Percentiles rank a stretch among this genome's conserved stretches.
phyloP scores from a whole-genome alignment of 2,797 vertebrate species.

The Clarias fuscus region DNA sequence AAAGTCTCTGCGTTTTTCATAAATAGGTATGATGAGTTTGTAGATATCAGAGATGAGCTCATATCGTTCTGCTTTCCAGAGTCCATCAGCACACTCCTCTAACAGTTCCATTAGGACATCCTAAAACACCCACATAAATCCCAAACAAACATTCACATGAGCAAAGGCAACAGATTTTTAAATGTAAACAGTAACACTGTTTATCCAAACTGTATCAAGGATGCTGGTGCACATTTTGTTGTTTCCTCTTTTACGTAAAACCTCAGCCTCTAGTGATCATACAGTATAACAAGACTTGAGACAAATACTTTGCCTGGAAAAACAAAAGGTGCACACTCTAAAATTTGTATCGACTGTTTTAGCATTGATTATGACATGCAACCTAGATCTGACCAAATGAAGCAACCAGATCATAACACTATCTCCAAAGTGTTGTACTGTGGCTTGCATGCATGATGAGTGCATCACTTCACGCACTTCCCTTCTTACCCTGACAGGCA shows the following conservation, averaged over 20 bases:
- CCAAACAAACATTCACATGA: neutral
- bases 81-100: constrained; percentile 92
- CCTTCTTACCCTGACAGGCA: too few species aligned
- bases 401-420: too few species aligned
- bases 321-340: too few species aligned
- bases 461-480: too few species aligned
- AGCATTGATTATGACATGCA: too few species aligned
- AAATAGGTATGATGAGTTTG: constrained; percentile 96
- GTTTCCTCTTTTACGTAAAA: neutral
- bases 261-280: neutral
- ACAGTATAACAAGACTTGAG: neutral
- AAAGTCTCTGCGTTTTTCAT: constrained; percentile 95
- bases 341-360: too few species aligned
- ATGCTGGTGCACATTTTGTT: neutral
- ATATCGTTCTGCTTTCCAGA: constrained; percentile 98
- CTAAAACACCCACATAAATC: constrained; percentile 64
- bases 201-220: neutral
- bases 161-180: neutral
- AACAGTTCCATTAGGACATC: constrained; percentile 94
- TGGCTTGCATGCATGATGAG: too few species aligned
- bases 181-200: neutral
- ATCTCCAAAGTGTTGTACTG: too few species aligned
- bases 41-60: constrained; percentile 97
- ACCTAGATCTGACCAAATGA: too few species aligned
- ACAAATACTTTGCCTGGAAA: neutral